Conservation (phyloP, 2,888 invertebrate genomes). For the Brachyptera risi region DNA sequence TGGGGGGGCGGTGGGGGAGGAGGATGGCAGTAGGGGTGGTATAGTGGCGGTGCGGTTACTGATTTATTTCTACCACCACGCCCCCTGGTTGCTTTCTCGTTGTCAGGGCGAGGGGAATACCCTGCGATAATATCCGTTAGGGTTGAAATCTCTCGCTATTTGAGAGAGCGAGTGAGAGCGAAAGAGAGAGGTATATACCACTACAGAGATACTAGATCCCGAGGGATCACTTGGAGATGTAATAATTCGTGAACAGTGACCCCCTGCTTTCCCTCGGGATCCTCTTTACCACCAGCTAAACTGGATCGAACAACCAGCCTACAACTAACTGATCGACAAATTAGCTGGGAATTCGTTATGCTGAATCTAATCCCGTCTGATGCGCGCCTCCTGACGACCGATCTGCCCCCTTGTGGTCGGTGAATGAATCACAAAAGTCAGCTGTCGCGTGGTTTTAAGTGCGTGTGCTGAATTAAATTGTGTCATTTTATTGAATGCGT, state of each 20-base stretch:
- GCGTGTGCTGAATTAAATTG: too few species aligned
- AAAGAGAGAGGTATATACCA: neutral
- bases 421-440: too few species aligned
- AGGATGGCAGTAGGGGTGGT: conserved; percentile 34
- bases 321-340: neutral
- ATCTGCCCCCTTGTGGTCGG: too few species aligned
- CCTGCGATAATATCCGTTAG: neutral
- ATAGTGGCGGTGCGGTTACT: conserved; percentile 39
- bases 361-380: neutral
- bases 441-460: too few species aligned
- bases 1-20: conserved; percentile 25
- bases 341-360: neutral
- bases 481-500: too few species aligned
- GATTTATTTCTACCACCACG: conserved; percentile 45
- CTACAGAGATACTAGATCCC: neutral
- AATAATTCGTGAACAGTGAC: conserved; percentile 11
- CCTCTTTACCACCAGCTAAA: neutral
- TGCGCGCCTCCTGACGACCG: too few species aligned
- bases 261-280: neutral
- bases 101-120: conserved; percentile 2
- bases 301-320: neutral
- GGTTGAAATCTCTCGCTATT: neutral
- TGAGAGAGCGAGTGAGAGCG: neutral
- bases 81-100: conserved; percentile 37
- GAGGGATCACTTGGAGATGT: conserved; percentile 17